Percentiles rank a stretch among this genome's conserved stretches.
Conservation (phyloP, 2,113 vertebrate genomes). For the Dasyornis broadbenti region DNA sequence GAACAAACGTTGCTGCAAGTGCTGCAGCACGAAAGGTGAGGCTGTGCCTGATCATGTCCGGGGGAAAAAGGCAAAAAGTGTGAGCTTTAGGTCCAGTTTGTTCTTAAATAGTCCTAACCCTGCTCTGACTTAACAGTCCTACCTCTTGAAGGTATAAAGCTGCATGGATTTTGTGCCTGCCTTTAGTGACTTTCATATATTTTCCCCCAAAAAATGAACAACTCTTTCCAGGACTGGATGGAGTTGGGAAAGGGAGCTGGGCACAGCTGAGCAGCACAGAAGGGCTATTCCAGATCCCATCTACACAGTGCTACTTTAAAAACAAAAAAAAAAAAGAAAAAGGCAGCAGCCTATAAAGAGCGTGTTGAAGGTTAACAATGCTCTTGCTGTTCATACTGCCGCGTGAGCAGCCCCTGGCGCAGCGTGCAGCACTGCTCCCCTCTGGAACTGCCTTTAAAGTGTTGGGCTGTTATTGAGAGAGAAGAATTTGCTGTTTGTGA, state of each 20-base stretch:
- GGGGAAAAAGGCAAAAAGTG: background rate
- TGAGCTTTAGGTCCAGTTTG: background rate
- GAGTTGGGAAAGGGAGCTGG: background rate
- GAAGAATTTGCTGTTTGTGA: background rate
- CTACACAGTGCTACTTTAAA: background rate
- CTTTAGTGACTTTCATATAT: rapidly evolving
- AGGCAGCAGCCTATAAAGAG: background rate
- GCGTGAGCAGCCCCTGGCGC: background rate
- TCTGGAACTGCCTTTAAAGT: background rate
- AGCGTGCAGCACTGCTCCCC: background rate
- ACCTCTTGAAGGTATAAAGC: background rate
- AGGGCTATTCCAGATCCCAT: background rate
- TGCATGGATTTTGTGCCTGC: background rate
- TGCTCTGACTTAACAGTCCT: background rate
- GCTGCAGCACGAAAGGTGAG: conserved; percentile 85
- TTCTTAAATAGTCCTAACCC: background rate
- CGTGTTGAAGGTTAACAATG: background rate
- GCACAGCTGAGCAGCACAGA: background rate
- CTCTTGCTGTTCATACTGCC: background rate
- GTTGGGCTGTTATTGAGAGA: background rate
- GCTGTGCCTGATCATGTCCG: background rate
- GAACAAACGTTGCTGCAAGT: conserved; percentile 74
- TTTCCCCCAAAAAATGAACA: rapidly evolving
- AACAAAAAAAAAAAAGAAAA: background rate
- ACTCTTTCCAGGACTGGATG: background rate